Percentiles rank a stretch among this genome's conserved stretches.
These are phyloP conservation scores for Marmota monax DNA, from an alignment of 2,113 vertebrate species.

Conservation along the genomic window DNA sequence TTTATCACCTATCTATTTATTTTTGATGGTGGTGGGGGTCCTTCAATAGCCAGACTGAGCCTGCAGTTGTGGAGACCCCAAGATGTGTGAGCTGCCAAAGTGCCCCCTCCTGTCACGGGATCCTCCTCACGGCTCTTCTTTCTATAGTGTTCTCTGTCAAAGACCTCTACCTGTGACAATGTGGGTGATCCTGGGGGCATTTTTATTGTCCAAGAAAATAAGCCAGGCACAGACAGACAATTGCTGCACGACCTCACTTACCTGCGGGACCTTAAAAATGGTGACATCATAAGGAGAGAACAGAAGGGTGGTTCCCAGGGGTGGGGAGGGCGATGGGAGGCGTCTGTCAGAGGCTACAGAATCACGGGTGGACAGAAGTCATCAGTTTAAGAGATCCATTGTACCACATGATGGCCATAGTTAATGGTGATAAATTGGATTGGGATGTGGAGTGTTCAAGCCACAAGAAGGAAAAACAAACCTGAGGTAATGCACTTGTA, in stretches of 20 bases:
- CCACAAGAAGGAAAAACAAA: not conserved
- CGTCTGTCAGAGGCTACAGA: not conserved
- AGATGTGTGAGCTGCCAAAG: not conserved
- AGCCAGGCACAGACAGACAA: not conserved
- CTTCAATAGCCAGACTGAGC: not conserved
- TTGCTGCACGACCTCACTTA: no score
- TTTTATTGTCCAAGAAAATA: no score
- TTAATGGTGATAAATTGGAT: not conserved
- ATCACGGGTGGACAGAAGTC: not conserved
- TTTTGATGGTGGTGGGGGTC: not conserved
- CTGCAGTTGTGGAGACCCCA: not conserved
- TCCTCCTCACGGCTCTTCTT: rapidly evolving
- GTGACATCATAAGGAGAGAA: no score
- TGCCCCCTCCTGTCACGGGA: not conserved
- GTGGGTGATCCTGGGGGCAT: not conserved
- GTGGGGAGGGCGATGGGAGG: no score
- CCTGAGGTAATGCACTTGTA: not conserved
- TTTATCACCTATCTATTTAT: no score
- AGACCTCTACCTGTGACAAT: not conserved
- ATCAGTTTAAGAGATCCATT: not conserved
- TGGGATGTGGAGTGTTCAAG: not conserved
- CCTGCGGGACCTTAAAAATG: not conserved
- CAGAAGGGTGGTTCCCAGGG: not conserved
- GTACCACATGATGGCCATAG: rapidly evolving
- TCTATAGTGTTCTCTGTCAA: not conserved